Evolutionary conservation across 2,113 vertebrate genomes (phyloP), one percentile per base, ranked within the genome.

Genomic region (Pachycephala philippinensis): DNA sequence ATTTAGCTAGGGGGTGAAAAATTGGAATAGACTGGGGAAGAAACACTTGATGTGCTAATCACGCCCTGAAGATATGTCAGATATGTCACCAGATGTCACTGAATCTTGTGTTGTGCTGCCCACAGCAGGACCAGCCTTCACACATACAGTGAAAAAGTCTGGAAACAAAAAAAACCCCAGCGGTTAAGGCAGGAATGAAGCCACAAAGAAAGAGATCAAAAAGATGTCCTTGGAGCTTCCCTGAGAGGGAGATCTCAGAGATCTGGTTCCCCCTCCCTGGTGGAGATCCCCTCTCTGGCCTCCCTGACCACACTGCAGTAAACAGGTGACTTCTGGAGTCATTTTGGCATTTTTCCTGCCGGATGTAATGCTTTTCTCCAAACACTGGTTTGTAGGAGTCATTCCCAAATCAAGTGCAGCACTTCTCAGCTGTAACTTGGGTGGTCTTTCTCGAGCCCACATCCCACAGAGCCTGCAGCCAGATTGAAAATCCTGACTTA

Each of bases 231-330:
- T 65, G 65, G 23, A 57, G 12, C 30, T 60, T 66, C 49, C 68
- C 26, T 37, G 12, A 40, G 47, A 37, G 10, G 31, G 8, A 63
- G 3, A 99, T 98, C 98, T 99, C 98, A 4, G 98, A 98, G 30
- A 98, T 98, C 7, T 99, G 98, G 64, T 98, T 99, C 74, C 77
- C 98, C 97, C 66, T 99, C 98, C 54, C 98, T 99, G 97, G 98
- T 98, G 86, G 98, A 99, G 98, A 98, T 98, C 98, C 98, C 95
- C 98, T 96, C 69, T 98, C 98, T 3, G 98, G 98, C 8, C 98
- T 98, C 98, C 97, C 97, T 98, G 98, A 89, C 98, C 98, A 9
- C 98, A 96, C 90, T 99, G 99, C 99, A 99, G 99, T 90, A 99
- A 97, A 90, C 98, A 98, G 2, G 98, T 98, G 65, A 99, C 98